These are phyloP conservation scores for Coremacera marginata DNA, from an alignment of 2,888 invertebrate species.

Conservation along the genomic window DNA sequence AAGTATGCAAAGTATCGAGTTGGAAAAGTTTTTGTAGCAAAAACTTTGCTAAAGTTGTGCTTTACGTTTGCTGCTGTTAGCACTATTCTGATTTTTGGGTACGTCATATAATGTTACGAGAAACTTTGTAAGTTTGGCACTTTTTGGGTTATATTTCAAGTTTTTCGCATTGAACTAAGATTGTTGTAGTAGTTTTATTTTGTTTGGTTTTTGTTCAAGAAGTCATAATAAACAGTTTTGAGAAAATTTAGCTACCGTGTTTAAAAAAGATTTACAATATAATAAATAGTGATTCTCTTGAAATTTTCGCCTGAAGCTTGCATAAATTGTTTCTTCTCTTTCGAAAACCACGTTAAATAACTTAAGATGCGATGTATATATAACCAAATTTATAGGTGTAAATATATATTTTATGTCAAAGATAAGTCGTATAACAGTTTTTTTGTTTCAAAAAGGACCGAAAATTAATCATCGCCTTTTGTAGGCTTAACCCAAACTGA, in stretches of 20 bases:
- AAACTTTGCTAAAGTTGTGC: too few relatives aligned
- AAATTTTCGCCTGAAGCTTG: not conserved
- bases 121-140: constrained; percentile 7
- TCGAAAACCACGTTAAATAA: too few relatives aligned
- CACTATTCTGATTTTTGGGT: not conserved
- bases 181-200: not conserved
- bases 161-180: not conserved
- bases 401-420: too few relatives aligned
- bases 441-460: too few relatives aligned
- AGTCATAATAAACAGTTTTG: not conserved
- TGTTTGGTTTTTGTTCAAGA: not conserved
- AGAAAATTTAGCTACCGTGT: too few relatives aligned
- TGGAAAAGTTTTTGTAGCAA: not conserved
- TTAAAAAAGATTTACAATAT: too few relatives aligned
- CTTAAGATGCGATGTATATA: too few relatives aligned
- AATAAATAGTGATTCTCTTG: too few relatives aligned
- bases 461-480: too few relatives aligned
- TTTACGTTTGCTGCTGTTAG: not conserved
- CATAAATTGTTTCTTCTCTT: not conserved
- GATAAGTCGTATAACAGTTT: too few relatives aligned
- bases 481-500: too few relatives aligned
- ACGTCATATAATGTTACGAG: not conserved
- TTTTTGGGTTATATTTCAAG: constrained; percentile 3
- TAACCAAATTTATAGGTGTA: too few relatives aligned
- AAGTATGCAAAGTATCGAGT: constrained; percentile 24